These are phyloP conservation scores for Perca schrenkii DNA, from an alignment of 2,113 vertebrate species.

Conservation along the genomic window DNA sequence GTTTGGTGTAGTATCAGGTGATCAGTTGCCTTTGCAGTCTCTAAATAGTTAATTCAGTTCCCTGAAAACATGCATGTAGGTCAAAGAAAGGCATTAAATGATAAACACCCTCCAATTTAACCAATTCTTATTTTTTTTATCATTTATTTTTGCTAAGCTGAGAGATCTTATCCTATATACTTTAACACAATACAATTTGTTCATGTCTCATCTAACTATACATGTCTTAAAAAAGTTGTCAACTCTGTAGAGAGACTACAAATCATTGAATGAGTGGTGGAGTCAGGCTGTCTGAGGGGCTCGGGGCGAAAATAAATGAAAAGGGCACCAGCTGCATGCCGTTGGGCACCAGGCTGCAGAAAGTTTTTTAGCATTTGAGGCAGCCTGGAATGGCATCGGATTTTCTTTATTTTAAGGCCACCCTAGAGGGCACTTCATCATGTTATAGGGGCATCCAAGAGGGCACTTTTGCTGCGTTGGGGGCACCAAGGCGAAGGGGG, in stretches of 20 bases:
- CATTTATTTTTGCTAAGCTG: background rate
- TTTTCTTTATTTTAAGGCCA: too few species aligned
- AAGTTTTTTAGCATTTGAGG: too few species aligned
- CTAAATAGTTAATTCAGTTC: conserved; percentile 59
- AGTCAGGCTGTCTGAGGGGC: too few species aligned
- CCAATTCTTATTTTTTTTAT: background rate
- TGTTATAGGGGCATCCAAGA: too few species aligned
- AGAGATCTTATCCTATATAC: background rate
- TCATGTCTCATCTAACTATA: background rate
- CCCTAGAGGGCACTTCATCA: too few species aligned
- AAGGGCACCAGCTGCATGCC: too few species aligned
- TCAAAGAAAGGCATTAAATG: conserved; percentile 13
- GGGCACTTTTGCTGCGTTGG: too few species aligned
- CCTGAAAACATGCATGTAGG: conserved; percentile 20
- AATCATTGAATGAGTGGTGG: too few species aligned
- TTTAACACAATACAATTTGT: background rate
- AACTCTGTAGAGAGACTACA: background rate
- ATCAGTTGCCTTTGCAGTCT: conserved; percentile 13
- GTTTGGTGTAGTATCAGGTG: conserved; percentile 46
- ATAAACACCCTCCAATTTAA: background rate
- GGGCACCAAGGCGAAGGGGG: too few species aligned
- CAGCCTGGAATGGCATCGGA: too few species aligned
- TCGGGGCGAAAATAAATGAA: too few species aligned
- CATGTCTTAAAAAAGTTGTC: background rate
- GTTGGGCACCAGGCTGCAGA: too few species aligned